Base-by-base conservation (phyloP, 2,797 vertebrate genomes). In the Lophotriccus pileatus region DNA sequence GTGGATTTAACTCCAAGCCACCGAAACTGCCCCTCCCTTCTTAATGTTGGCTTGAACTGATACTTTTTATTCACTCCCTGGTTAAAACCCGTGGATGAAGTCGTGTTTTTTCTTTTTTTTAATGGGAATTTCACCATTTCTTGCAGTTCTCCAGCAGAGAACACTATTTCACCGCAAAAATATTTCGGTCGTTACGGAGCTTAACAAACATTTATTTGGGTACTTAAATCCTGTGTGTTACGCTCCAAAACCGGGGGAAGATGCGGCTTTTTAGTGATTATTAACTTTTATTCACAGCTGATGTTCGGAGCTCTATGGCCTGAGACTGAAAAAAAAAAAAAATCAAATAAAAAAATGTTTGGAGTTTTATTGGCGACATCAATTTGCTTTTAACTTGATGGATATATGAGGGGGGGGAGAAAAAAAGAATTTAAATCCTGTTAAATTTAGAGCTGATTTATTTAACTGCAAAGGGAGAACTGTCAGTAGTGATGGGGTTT, bases 361-460 rank as follows among this genome's bases (percentile, higher is more conserved):
- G 6, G 46, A 24, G 24, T 84, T 84, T 89, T 84, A 87, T 72
- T 25, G 69, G 53, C 9, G n/a, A 73, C 80, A 91, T 93, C 89
- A 93, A 95, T 89, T 64, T 63, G 46, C 82, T 73, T 91, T 68
- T 80, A 87, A 89, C 50, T 64, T 79, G 94, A 89, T 58, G 64
- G 91, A 80, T 89, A 70, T 62, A 68, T 22, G 55, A 36, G 28
- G 52, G 30, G n/a, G 52, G 22, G 14, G 41, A 41, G 41, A 41
- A 9, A 47, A 17, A 37, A 44, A 44, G 55, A 39, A 49, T 62
- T 8, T n/a, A 76, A 72, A 84, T 37, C 74, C 50, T 37, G 7
- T 79, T 37, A n/a, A 56, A 75, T 49, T 50, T 39, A 24, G 60
- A 89, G 68, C 14, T 58, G 81, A 95, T 93, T 93, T 89, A n/a